These are phyloP conservation scores for Cephus spinipes DNA, from an alignment of 2,888 invertebrate species.

Conservation along the genomic window DNA sequence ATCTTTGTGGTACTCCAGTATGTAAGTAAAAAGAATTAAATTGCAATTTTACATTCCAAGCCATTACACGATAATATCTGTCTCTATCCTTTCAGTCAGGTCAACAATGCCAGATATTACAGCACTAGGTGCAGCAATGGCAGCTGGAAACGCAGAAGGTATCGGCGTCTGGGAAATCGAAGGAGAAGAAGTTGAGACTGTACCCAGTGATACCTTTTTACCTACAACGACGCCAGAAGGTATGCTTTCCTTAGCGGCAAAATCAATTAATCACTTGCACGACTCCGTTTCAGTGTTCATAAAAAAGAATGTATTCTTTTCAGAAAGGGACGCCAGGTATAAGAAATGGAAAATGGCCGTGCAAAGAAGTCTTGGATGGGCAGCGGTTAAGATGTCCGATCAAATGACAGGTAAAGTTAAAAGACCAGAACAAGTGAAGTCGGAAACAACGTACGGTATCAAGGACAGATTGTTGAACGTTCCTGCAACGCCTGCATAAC, in stretches of 20 bases:
- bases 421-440: constrained; percentile 10
- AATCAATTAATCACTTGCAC: background rate
- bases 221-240: constrained; percentile 85
- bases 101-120: constrained; percentile 91
- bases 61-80: background rate
- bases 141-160: constrained; percentile 85
- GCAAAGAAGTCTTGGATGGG: constrained; percentile 91
- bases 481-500: constrained; percentile 15
- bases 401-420: constrained; percentile 79
- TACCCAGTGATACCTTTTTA: constrained; percentile 81
- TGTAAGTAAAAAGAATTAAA: constrained; percentile 70
- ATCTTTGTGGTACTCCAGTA: constrained; percentile 91
- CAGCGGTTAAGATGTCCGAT: constrained; percentile 77
- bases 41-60: constrained; percentile 13
- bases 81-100: constrained; percentile 71
- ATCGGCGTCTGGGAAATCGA: constrained; percentile 78
- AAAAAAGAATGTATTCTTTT: constrained; percentile 31
- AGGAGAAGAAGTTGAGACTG: constrained; percentile 70
- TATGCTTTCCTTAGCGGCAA: constrained; percentile 50
- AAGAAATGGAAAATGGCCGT: constrained; percentile 97
- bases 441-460: background rate
- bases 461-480: background rate
- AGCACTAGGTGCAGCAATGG: constrained; percentile 93
- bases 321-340: constrained; percentile 86
- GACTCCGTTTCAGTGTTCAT: background rate